Evolutionary conservation across 2,797 vertebrate genomes (phyloP).

Genomic region (Anas bahamensis): DNA sequence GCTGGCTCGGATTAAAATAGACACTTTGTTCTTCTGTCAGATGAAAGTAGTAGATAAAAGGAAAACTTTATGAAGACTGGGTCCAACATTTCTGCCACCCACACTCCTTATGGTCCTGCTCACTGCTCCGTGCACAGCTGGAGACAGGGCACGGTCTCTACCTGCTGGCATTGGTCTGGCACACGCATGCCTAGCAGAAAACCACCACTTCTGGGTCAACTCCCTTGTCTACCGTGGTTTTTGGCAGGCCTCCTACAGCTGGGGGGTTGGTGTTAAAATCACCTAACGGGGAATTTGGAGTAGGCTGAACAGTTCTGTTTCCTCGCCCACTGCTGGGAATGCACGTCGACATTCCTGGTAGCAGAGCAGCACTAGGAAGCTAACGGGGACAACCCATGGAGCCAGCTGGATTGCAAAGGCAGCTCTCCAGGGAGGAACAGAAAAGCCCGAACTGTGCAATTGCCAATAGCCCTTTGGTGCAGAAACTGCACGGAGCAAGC

Average conservation of each 20-base stretch:
- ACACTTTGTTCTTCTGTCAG: not conserved
- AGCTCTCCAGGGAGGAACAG: conserved; percentile 45
- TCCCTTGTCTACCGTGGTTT: not conserved
- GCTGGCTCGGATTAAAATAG: conserved; percentile 53
- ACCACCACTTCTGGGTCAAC: not conserved
- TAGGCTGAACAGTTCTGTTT: not conserved
- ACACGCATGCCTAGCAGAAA: not conserved
- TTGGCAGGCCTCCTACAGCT: not conserved
- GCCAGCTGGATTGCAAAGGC: conserved; percentile 64
- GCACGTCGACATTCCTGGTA: not conserved
- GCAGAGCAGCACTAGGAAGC: not conserved
- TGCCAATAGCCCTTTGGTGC: conserved; percentile 47
- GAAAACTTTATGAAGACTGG: conserved; percentile 28
- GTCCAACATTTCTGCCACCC: not conserved
- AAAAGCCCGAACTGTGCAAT: conserved; percentile 42
- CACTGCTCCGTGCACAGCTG: not conserved
- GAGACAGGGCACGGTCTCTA: not conserved
- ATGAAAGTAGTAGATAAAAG: conserved; percentile 27
- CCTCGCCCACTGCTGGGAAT: conserved; percentile 20
- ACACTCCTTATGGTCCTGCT: not conserved
- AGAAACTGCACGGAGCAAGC: conserved; percentile 53
- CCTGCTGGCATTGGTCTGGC: not conserved
- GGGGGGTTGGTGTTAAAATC: not conserved
- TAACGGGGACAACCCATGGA: not conserved
- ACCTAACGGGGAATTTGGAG: not conserved